Conservation (phyloP, 2,888 invertebrate species). For the Microplitis deprimator region DNA sequence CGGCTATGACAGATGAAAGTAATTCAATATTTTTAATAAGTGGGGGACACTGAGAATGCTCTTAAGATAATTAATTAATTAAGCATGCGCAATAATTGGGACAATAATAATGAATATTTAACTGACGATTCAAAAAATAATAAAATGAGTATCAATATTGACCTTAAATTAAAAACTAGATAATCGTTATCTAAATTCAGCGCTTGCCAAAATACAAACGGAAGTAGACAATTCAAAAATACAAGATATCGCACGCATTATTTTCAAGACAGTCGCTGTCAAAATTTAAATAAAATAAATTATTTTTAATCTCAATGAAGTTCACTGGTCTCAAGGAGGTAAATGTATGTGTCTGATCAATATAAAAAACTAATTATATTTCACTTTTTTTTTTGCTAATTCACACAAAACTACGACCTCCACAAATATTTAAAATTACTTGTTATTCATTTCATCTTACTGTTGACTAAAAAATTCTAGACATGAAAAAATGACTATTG, state of each 20-base stretch:
- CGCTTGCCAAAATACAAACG: slow-evolving; percentile 25
- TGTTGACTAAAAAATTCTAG: neutral
- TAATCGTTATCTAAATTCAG: slow-evolving; percentile 14
- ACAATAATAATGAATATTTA: neutral
- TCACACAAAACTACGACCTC: neutral
- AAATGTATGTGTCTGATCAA: neutral
- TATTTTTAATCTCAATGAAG: neutral
- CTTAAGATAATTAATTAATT: no score
- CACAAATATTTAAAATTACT: neutral
- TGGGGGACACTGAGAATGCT: no score
- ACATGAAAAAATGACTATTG: neutral
- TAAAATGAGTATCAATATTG: neutral
- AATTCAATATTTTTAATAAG: no score
- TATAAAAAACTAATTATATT: neutral
- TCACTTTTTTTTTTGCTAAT: neutral
- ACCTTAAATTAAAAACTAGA: slow-evolving; percentile 1
- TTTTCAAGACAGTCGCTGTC: neutral
- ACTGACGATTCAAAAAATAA: neutral
- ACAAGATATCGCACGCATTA: neutral
- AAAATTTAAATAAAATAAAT: neutral
- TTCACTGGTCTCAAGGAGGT: neutral
- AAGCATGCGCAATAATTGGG: no score
- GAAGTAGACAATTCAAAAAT: slow-evolving; percentile 18
- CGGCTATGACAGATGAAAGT: no score
- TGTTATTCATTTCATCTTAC: neutral